Evolutionary conservation across 2,888 invertebrate genomes (phyloP).

Genomic region (Mellilla xanthometata): DNA sequence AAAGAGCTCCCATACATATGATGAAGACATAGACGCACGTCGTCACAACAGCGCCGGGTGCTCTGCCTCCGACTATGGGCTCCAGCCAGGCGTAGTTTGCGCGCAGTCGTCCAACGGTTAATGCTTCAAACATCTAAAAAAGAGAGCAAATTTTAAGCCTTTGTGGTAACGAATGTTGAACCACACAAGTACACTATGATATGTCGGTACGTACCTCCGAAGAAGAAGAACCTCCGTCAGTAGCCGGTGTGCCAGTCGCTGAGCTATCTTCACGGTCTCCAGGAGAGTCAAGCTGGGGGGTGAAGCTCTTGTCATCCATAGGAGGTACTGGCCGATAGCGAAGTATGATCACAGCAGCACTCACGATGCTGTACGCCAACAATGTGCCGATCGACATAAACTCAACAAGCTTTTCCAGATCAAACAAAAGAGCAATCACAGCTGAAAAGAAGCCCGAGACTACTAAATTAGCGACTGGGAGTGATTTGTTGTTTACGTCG

Average conservation of each 20-base stretch:
- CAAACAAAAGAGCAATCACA: slow-evolving; percentile 91
- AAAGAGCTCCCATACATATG: slow-evolving; percentile 86
- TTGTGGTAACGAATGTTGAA: too few relatives aligned
- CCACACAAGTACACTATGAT: too few relatives aligned
- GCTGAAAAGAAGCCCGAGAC: slow-evolving; percentile 90
- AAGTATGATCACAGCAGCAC: slow-evolving; percentile 93
- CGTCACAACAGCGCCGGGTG: slow-evolving; percentile 89
- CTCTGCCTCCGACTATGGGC: slow-evolving; percentile 87
- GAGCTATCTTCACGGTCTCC: slow-evolving; percentile 84
- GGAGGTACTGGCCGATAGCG: slow-evolving; percentile 87
- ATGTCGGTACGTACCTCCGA: slow-evolving; percentile 60
- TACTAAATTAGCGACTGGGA: slow-evolving; percentile 89
- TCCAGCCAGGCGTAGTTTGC: slow-evolving; percentile 89
- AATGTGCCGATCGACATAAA: slow-evolving; percentile 97
- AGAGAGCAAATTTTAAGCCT: slow-evolving; percentile 6
- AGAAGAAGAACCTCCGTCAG: slow-evolving; percentile 83
- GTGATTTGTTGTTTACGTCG: slow-evolving; percentile 89
- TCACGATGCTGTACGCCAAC: slow-evolving; percentile 95
- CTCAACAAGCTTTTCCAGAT: slow-evolving; percentile 94
- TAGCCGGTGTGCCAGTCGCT: slow-evolving; percentile 83
- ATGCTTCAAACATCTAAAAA: slow-evolving; percentile 80
- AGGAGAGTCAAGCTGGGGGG: slow-evolving; percentile 79
- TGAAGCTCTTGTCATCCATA: slow-evolving; percentile 72
- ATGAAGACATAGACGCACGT: slow-evolving; percentile 88
- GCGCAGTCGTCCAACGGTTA: slow-evolving; percentile 89